Evolutionary conservation across 2,888 invertebrate genomes (phyloP).

Genomic region (Coremacera marginata): DNA sequence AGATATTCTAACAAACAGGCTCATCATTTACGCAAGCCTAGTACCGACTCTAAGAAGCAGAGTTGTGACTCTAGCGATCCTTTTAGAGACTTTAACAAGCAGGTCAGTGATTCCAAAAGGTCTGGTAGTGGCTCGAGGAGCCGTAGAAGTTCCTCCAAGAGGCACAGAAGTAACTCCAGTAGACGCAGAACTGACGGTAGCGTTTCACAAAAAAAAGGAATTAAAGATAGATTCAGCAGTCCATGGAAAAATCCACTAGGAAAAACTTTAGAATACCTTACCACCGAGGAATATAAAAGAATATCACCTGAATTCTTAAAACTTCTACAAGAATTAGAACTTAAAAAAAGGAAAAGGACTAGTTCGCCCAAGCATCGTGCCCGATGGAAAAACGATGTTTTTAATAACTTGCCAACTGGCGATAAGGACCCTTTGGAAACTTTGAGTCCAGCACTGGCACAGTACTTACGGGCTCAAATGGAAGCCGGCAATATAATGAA

Average conservation of each 20-base stretch:
- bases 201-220: background rate
- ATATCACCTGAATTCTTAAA: slow-evolving; percentile 30
- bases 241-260: background rate
- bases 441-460: background rate
- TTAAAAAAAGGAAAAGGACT: background rate
- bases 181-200: too few species aligned
- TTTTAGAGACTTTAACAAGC: too few species aligned
- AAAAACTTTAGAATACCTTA: background rate
- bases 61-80: too few species aligned
- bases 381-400: background rate
- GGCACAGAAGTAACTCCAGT: too few species aligned
- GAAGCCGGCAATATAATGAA: slow-evolving; percentile 12
- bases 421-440: background rate
- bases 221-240: background rate
- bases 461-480: slow-evolving; percentile 23
- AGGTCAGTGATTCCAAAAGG: too few species aligned
- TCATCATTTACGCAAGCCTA: too few species aligned
- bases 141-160: too few species aligned
- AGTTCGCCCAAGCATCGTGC: background rate
- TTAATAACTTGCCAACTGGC: background rate
- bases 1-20: too few species aligned
- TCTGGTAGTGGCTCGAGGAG: too few species aligned
- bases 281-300: background rate
- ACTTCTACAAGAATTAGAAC: slow-evolving; percentile 13
- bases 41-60: too few species aligned